A percentile compares a stretch with the other conserved stretches of the same genome.
Conservation (phyloP, 2,113 vertebrate genomes). For the Tor tambroides region DNA sequence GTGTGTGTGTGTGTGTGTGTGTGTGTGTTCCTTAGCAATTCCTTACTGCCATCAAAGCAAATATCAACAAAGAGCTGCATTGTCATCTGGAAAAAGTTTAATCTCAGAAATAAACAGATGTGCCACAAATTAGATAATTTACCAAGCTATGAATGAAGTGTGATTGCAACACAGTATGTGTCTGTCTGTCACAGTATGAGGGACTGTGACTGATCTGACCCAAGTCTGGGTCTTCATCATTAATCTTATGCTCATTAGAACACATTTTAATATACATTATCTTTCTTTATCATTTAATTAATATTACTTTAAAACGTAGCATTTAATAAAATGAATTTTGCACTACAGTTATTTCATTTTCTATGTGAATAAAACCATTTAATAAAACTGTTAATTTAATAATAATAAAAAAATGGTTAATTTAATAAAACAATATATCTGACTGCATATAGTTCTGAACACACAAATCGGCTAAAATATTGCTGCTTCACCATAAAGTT, state of each 20-base stretch:
- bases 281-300: too few species aligned
- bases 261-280: too few species aligned
- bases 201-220: not conserved
- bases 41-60: not conserved
- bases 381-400: too few species aligned
- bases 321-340: too few species aligned
- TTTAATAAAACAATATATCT: too few species aligned
- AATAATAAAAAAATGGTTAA: too few species aligned
- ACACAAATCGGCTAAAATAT: not conserved
- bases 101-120: conserved; percentile 3
- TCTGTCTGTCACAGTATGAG: not conserved
- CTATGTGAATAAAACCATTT: too few species aligned
- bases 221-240: not conserved
- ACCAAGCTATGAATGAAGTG: not conserved
- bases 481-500: not conserved
- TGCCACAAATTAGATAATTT: not conserved
- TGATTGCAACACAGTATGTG: not conserved
- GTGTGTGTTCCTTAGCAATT: not conserved
- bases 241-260: too few species aligned
- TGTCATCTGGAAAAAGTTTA: not conserved
- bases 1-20: too few species aligned
- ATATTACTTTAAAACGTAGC: too few species aligned
- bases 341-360: not conserved
- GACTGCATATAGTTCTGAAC: not conserved
- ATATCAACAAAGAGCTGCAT: not conserved